Evolutionary conservation across 2,113 vertebrate genomes (phyloP).

Genomic region (Anolis carolinensis): DNA sequence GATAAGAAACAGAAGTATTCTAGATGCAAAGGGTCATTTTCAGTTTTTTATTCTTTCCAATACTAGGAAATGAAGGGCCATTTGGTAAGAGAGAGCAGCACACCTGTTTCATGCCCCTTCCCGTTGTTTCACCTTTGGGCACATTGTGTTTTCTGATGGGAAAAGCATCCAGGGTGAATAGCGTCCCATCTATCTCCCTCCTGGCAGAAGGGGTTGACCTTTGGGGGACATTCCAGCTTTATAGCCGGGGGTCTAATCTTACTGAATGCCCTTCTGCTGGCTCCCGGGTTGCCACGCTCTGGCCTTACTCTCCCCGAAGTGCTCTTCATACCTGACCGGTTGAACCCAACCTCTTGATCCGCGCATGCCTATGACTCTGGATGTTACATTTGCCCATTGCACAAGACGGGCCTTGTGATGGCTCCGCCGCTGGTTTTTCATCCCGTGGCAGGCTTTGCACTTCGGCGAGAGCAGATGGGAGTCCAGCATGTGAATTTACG

Average conservation of each 20-base stretch:
- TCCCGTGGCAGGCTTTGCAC: not conserved
- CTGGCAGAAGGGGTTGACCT: not conserved
- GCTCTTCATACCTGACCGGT: not conserved
- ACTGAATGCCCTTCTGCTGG: not conserved
- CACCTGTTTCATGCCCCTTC: too few relatives aligned
- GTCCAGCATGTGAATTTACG: not conserved
- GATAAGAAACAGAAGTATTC: too few relatives aligned
- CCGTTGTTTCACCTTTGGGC: not conserved
- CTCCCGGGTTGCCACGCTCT: not conserved
- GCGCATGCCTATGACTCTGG: not conserved
- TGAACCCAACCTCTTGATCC: not conserved
- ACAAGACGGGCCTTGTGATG: too few relatives aligned
- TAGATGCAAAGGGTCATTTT: too few relatives aligned
- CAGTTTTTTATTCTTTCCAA: too few relatives aligned
- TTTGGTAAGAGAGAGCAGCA: too few relatives aligned
- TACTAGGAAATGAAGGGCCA: too few relatives aligned
- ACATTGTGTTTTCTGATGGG: not conserved
- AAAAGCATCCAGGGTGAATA: not conserved
- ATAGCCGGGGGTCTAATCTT: not conserved
- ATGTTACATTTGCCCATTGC: not conserved
- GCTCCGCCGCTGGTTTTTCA: rapidly evolving
- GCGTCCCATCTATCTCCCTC: not conserved
- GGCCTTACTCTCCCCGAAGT: not conserved
- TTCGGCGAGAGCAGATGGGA: not conserved
- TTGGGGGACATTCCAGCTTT: not conserved